Base-by-base conservation (phyloP, 2,113 vertebrate species). In the Ptilorrhoa leucosticta region DNA sequence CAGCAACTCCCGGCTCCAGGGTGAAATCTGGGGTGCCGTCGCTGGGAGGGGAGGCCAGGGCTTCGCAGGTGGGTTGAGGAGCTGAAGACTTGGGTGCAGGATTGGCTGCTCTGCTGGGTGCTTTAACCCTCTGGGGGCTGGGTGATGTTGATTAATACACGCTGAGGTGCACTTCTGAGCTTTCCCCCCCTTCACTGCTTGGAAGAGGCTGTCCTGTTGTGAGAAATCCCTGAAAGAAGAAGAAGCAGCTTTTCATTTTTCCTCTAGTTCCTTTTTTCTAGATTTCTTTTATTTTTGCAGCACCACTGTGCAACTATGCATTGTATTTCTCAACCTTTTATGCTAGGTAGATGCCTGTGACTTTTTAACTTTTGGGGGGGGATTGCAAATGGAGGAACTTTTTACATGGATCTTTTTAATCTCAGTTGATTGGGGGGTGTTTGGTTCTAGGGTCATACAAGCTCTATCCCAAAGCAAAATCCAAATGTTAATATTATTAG, bases 401-500 rank as follows among this genome's bases (percentile, higher is more conserved):
- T 98, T 98, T 99, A 99, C 99, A 98, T 97, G 96, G 96, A 98
- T 97, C 97, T 98, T 98, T 98, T 98, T 98, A 98, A 98, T 98
- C 98, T 98, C 97, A 98, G 98, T 98, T 98, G 96, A 97, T 95
- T 94, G 96, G 98, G 98, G 98, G 97, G 98, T 97, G 97, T 98
- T 98, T 98, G 98, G 99, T 98, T 98, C 97, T 98, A 98, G 98
- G 99, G 98, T 98, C 98, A 98, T 98, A 98, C 98, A 98, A 99
- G 99, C 99, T 99, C 98, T 99, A 99, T 99, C 98, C 99, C 99
- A 99, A 99, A 99, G 99, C 99, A 99, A 99, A 99, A 99, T 99
- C 99, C 99, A 99, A 99, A 99, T 99, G 99, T 99, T 98, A 99
- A 98, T 98, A 98, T 99, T 98, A 98, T 99, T 99, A 99, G 99